Evolutionary conservation across 2,888 invertebrate genomes (phyloP).

Genomic region (Ornithoptera alexandrae): DNA sequence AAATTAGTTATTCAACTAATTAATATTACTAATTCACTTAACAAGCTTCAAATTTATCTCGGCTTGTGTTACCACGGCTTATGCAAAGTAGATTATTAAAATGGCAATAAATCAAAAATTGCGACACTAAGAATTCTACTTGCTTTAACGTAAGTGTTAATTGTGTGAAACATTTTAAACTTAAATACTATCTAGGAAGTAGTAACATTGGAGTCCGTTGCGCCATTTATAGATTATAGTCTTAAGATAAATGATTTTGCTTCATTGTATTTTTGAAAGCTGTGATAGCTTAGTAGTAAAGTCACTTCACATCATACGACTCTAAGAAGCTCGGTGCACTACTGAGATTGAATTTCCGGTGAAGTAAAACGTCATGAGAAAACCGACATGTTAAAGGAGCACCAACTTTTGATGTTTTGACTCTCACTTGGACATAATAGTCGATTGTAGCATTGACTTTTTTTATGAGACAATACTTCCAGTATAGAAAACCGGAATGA

Average conservation of each 20-base stretch:
- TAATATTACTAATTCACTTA: slow-evolving; percentile 4
- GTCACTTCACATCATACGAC: no score
- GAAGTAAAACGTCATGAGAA: no score
- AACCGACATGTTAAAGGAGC: no score
- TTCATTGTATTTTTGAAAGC: not conserved
- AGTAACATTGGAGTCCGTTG: slow-evolving; percentile 6
- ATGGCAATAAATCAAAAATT: slow-evolving; percentile 15
- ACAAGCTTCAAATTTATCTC: slow-evolving; percentile 2
- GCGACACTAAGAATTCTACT: slow-evolving; percentile 18
- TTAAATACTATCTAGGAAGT: slow-evolving; percentile 39
- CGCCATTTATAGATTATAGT: not conserved
- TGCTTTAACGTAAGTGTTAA: slow-evolving; percentile 26
- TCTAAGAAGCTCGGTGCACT: no score
- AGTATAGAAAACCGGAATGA: no score
- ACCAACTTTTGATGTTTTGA: no score
- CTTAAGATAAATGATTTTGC: not conserved
- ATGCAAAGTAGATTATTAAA: slow-evolving; percentile 16
- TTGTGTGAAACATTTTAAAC: slow-evolving; percentile 19
- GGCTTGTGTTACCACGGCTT: not conserved
- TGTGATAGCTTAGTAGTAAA: no score
- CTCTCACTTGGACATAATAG: no score
- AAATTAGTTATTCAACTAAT: not conserved
- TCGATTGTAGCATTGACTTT: no score
- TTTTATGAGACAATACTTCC: no score
- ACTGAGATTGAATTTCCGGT: no score